Base-by-base conservation (phyloP, 2,113 vertebrate species). In the Tyrannus savana region DNA sequence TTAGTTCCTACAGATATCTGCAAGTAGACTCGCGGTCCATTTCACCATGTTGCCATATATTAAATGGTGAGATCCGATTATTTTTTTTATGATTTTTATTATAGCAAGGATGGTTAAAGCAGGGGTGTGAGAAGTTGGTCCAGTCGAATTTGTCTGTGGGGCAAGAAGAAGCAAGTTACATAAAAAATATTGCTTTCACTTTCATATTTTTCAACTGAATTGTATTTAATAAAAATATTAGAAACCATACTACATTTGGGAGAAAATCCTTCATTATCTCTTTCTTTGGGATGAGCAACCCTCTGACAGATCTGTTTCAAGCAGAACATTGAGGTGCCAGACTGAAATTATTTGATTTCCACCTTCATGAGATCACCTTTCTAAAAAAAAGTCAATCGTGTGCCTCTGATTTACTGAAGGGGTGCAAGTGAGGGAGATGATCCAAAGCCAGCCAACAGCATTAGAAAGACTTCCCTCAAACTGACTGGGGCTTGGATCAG, bases 341-440 rank as follows among this genome's bases (percentile, higher is more conserved):
- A 69, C 41, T 69, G 46, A 63, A 93, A 33, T 77, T 35, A 71
- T 67, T 71, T 86, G 46, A 74, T 67, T 93, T 85, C 67, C 50
- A 30, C n/a, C 42, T 95, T 91, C 55, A 35, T 63, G 75, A 94
- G 75, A 91, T 47, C 67, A 88, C 31, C 49, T 63, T 91, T 91
- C 75, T 68, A 86, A 82, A 90, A 31, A 31, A 44, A 81, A 85
- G 47, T 44, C 60, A 55, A 46, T 77, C 0, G 0, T 50, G 21
- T 71, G 50, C 39, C 69, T 64, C 47, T 49, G 41, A 77, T 88
- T 96, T 81, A 72, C 4, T 3, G 33, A 63, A 58, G 10, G 42
- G 5, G 4, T 49, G 12, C 35, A 73, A 69, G 35, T 0, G 2
- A 81, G 17, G 12, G 64, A 76, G 64, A 67, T 0, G 16, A 80